These are phyloP conservation scores for Galerucella pusilla DNA, from an alignment of 2,888 invertebrate genomes.

Conservation along the genomic window DNA sequence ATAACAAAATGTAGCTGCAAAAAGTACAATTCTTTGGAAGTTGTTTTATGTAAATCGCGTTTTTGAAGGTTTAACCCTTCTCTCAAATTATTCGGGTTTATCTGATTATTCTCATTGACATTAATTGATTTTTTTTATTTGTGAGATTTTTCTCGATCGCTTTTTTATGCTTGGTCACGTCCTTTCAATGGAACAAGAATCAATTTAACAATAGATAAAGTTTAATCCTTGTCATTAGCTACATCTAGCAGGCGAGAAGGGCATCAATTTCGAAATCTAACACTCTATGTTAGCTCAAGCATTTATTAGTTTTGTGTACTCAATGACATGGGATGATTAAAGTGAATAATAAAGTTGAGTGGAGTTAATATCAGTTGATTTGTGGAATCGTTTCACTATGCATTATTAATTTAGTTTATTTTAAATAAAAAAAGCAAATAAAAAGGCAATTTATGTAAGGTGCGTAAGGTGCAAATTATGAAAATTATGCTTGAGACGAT, in stretches of 20 bases:
- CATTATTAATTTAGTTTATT: no score
- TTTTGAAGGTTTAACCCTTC: conserved; percentile 10
- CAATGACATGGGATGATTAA: no score
- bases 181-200: background rate
- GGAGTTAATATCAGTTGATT: no score
- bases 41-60: conserved; percentile 25
- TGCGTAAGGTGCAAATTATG: no score
- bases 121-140: conserved; percentile 1
- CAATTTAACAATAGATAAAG: background rate
- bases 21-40: conserved; percentile 22
- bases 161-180: background rate
- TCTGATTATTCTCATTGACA: conserved; percentile 3
- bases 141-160: background rate
- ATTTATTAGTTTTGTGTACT: background rate
- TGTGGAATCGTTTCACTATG: no score
- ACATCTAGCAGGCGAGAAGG: background rate
- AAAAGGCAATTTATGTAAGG: no score
- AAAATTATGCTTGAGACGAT: no score
- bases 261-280: background rate
- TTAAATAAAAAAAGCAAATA: no score
- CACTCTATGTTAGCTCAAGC: background rate
- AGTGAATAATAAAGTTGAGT: no score
- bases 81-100: conserved; percentile 10
- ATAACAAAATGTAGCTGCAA: conserved; percentile 19
- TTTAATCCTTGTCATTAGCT: background rate